Conservation (phyloP, 2,797 vertebrate genomes). For the Gastrophryne carolinensis region DNA sequence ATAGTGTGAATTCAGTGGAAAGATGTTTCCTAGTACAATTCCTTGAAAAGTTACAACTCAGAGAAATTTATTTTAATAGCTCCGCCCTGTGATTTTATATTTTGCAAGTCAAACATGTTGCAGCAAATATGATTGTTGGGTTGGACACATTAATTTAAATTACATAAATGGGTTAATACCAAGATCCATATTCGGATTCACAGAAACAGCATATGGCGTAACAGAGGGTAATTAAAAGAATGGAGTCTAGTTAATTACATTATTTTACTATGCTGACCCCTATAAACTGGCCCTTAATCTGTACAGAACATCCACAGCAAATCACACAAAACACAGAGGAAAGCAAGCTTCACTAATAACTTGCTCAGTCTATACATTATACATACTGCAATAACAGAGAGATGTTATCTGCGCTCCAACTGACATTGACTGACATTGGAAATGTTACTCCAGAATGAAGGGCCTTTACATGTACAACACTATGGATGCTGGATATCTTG, state of each 20-base stretch:
- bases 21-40: no score
- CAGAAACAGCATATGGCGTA: no score
- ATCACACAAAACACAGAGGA: background rate
- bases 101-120: no score
- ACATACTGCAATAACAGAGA: background rate
- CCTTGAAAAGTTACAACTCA: no score
- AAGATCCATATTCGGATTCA: no score
- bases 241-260: background rate
- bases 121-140: no score
- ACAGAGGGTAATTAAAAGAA: background rate
- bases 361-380: background rate
- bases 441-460: background rate
- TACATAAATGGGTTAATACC: no score
- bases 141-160: no score
- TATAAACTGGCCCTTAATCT: background rate
- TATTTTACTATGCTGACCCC: background rate
- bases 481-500: no score
- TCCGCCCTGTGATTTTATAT: no score
- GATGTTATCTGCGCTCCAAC: background rate
- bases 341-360: background rate
- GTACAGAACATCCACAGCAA: background rate
- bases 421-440: background rate
- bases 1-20: no score
- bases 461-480: background rate
- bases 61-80: no score